These are phyloP conservation scores for Danio tinwini DNA, from an alignment of 2,797 vertebrate genomes.

Conservation along the genomic window DNA sequence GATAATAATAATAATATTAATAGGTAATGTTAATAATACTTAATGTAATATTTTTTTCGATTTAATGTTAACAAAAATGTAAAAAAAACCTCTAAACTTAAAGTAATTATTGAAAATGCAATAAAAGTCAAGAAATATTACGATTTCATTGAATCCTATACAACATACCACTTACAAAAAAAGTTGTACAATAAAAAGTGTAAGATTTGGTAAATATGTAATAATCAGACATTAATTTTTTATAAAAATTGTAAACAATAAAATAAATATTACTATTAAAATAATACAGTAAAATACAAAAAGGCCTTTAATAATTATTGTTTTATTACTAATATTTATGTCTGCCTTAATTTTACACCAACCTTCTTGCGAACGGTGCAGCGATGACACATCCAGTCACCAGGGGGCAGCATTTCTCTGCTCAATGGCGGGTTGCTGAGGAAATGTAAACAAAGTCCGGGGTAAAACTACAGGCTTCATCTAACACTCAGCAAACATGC, in stretches of 20 bases:
- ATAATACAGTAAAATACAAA: not conserved
- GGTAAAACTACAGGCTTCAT: conserved; percentile 14
- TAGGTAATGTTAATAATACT: too few species aligned
- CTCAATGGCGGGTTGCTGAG: conserved; percentile 94
- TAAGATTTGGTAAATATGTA: not conserved
- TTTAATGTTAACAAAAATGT: too few species aligned
- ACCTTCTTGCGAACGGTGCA: conserved; percentile 96
- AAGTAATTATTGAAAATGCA: too few species aligned
- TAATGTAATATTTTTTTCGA: too few species aligned
- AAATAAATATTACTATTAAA: not conserved
- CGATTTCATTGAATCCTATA: too few species aligned
- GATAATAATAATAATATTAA: too few species aligned
- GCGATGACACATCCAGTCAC: conserved; percentile 99
- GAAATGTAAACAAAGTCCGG: conserved; percentile 37
- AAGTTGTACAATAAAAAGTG: not conserved
- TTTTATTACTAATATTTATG: not conserved
- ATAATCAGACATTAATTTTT: not conserved
- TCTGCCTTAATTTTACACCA: conserved; percentile 19
- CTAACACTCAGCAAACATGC: not conserved
- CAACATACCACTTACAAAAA: not conserved
- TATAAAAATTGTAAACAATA: not conserved
- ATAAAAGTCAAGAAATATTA: too few species aligned
- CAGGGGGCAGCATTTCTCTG: conserved; percentile 97
- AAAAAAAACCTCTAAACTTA: too few species aligned
- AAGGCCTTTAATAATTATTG: not conserved